phyloP scores from a whole-genome alignment of 1,140 invertebrate genomes.

The Danaus plexippus region DNA sequence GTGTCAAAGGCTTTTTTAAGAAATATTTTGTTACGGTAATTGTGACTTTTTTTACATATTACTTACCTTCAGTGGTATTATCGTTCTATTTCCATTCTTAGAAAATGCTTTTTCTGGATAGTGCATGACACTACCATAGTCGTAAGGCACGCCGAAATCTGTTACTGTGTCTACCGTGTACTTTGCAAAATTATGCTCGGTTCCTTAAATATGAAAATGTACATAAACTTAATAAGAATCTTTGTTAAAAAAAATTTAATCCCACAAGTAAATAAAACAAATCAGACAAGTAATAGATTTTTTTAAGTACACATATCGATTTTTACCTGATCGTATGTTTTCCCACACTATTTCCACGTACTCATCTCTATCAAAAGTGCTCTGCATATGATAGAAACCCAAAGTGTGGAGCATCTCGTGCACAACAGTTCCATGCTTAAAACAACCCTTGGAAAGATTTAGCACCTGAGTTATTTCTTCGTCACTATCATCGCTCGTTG shows the following conservation, averaged over 20 bases:
- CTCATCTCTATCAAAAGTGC: conserved; percentile 78
- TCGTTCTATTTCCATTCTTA: conserved; percentile 76
- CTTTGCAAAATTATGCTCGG: conserved; percentile 80
- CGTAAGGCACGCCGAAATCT: conserved; percentile 76
- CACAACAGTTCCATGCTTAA: conserved; percentile 72
- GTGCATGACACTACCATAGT: conserved; percentile 83
- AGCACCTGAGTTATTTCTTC: conserved; percentile 51
- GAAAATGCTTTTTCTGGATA: conserved; percentile 79
- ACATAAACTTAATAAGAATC: too few relatives aligned
- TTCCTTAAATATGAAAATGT: conserved; percentile 54
- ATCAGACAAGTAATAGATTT: conserved; percentile 3
- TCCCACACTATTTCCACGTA: conserved; percentile 78
- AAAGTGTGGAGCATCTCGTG: conserved; percentile 81
- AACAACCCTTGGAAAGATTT: conserved; percentile 68
- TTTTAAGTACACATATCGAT: not conserved
- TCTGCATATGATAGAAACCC: conserved; percentile 83
- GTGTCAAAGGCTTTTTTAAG: too few relatives aligned
- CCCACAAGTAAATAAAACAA: not conserved
- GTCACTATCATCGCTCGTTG: conserved; percentile 32
- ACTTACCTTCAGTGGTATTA: conserved; percentile 72
- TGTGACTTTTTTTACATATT: not conserved
- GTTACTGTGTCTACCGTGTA: conserved; percentile 76
- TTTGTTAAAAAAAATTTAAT: not conserved
- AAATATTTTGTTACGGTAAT: too few relatives aligned
- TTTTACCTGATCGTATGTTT: conserved; percentile 74